These are phyloP conservation scores for Polypedilum pembai DNA, from an alignment of 1,140 invertebrate species.

Conservation along the genomic window DNA sequence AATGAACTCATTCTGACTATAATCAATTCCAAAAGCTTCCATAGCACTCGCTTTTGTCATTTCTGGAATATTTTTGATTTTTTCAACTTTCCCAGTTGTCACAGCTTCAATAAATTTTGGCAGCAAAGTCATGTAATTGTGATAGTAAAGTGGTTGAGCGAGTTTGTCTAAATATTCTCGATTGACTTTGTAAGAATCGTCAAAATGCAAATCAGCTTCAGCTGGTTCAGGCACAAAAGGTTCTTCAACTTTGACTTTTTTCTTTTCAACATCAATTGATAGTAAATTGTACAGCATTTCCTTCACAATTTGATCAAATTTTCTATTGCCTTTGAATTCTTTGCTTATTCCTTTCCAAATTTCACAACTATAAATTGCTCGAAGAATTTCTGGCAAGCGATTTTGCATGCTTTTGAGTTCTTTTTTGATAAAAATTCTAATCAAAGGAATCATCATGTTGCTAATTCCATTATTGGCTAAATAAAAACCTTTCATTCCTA, in stretches of 20 bases:
- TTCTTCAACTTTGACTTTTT: background rate
- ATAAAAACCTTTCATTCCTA: background rate
- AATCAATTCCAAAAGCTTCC: background rate
- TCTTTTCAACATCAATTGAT: background rate
- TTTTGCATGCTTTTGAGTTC: background rate
- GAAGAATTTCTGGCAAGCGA: background rate
- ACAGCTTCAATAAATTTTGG: background rate
- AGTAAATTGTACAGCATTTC: background rate
- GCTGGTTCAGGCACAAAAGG: background rate
- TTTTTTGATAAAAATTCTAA: background rate
- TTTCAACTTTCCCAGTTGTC: background rate
- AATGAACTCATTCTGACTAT: background rate
- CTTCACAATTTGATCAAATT: background rate
- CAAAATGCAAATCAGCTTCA: background rate
- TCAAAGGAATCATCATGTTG: background rate
- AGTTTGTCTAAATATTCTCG: background rate
- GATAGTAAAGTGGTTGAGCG: background rate
- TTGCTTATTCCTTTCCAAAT: conserved; percentile 3
- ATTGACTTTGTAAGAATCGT: background rate
- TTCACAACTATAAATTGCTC: background rate
- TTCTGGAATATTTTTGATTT: background rate
- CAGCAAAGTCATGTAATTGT: background rate
- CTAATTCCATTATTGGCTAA: background rate
- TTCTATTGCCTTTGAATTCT: background rate
- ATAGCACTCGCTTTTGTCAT: background rate